These are phyloP conservation scores for Nematostella vectensis DNA, from an alignment of 92 coral and sea anemone genomes.

Conservation along the genomic window DNA sequence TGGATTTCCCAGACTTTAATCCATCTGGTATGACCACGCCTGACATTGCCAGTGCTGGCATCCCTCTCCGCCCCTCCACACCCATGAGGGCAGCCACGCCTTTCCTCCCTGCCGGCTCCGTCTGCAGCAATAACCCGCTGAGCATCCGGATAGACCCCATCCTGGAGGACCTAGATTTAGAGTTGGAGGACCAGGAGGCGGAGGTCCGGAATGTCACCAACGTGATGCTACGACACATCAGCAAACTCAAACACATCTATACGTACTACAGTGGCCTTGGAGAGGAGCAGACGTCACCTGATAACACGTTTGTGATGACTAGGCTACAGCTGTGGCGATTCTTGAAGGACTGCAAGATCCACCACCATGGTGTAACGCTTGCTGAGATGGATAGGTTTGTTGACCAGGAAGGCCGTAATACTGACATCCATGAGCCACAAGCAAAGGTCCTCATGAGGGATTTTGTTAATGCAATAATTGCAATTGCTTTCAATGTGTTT, in stretches of 20 bases:
- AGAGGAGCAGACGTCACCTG: constrained; percentile 55
- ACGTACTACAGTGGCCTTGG: constrained; percentile 81
- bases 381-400: constrained; percentile 77
- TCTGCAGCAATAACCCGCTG: constrained; percentile 56
- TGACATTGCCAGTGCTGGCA: constrained; percentile 68
- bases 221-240: constrained; percentile 76
- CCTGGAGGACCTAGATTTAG: constrained; percentile 68
- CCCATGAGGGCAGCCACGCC: constrained; percentile 73
- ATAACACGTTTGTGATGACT: constrained; percentile 90
- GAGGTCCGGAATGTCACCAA: constrained; percentile 66
- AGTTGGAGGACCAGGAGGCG: constrained; percentile 66
- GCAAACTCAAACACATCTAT: constrained; percentile 82
- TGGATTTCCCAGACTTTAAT: constrained; percentile 88
- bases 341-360: constrained; percentile 81
- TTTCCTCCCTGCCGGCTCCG: constrained; percentile 39
- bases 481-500: constrained; percentile 73
- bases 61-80: constrained; percentile 71
- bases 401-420: constrained; percentile 27
- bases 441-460: constrained; percentile 76
- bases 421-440: constrained; percentile 66
- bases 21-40: constrained; percentile 97
- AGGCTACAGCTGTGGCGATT: constrained; percentile 91
- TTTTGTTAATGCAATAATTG: constrained; percentile 77
- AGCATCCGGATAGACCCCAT: constrained; percentile 67
- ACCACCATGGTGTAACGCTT: constrained; percentile 61